phyloP scores from a whole-genome alignment of 2,113 vertebrate genomes.

The Callopanchax toddi region DNA sequence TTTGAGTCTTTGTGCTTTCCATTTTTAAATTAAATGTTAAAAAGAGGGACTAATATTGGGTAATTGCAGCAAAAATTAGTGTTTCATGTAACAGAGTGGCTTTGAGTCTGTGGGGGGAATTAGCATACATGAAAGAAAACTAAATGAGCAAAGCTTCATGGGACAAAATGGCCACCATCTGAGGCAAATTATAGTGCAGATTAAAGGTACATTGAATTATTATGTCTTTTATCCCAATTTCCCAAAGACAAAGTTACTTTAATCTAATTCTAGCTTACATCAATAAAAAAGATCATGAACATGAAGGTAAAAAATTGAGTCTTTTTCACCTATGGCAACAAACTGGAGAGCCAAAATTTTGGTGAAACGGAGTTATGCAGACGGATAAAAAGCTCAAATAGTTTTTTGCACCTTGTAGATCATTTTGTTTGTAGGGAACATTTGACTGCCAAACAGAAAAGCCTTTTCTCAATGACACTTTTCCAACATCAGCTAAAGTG shows the following conservation, averaged over 20 bases:
- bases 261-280: conserved; percentile 5
- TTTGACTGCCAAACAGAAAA: background rate
- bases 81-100: conserved; percentile 53
- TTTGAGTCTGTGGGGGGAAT: conserved; percentile 41
- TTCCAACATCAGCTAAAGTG: no score
- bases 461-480: no score
- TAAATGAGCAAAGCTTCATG: conserved; percentile 44
- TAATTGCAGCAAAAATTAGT: conserved; percentile 58
- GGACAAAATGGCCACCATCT: conserved; percentile 59
- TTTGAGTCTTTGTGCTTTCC: conserved; percentile 11
- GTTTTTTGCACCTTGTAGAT: background rate
- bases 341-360: background rate
- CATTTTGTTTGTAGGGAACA: background rate
- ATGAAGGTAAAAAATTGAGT: no score
- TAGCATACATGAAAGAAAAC: conserved; percentile 60
- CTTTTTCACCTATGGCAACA: background rate
- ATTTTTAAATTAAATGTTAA: conserved; percentile 36
- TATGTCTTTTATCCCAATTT: conserved; percentile 2
- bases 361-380: no score
- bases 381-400: background rate
- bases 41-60: conserved; percentile 41
- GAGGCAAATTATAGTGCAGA: conserved; percentile 36
- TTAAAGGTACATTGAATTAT: conserved; percentile 11
- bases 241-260: background rate
- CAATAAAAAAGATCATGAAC: conserved; percentile 2